phyloP scores from a whole-genome alignment of 2,888 invertebrate genomes.

The Coenonympha glycerion region DNA sequence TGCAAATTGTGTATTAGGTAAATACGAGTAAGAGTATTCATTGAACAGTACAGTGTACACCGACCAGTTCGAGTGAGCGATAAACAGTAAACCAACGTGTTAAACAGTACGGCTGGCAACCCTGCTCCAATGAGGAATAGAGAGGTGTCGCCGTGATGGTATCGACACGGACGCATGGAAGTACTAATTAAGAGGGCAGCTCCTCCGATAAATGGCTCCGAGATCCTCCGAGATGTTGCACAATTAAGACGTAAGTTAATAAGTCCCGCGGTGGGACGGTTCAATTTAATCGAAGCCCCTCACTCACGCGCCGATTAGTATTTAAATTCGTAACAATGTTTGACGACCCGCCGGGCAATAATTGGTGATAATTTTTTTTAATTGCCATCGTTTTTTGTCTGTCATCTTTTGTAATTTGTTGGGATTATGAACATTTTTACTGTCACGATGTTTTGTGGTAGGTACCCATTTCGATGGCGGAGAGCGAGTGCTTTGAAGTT shows the following conservation, averaged over 20 bases:
- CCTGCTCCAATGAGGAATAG: slow-evolving; percentile 56
- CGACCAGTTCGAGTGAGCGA: too few relatives aligned
- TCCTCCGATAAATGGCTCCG: slow-evolving; percentile 40
- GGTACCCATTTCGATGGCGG: not conserved
- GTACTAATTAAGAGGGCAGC: slow-evolving; percentile 66
- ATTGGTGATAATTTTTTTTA: slow-evolving; percentile 62
- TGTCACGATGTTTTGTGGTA: slow-evolving; percentile 9
- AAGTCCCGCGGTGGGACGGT: slow-evolving; percentile 46
- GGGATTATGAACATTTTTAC: slow-evolving; percentile 14
- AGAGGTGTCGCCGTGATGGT: slow-evolving; percentile 63
- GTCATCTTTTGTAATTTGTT: slow-evolving; percentile 13
- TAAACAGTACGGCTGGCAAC: too few relatives aligned
- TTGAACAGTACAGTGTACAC: too few relatives aligned
- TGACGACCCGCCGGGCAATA: slow-evolving; percentile 54
- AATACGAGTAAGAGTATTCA: too few relatives aligned
- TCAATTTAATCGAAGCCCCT: slow-evolving; percentile 55
- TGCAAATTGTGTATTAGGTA: too few relatives aligned
- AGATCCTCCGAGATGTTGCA: slow-evolving; percentile 44
- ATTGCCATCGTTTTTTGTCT: slow-evolving; percentile 21
- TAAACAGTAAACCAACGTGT: too few relatives aligned
- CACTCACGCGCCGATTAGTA: slow-evolving; percentile 53
- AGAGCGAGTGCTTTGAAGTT: not conserved
- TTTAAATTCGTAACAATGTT: slow-evolving; percentile 56
- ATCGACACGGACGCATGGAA: slow-evolving; percentile 56
- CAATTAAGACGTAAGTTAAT: slow-evolving; percentile 61